Evolutionary conservation across 2,113 vertebrate species (phyloP).

Genomic region (Trachemys scripta): DNA sequence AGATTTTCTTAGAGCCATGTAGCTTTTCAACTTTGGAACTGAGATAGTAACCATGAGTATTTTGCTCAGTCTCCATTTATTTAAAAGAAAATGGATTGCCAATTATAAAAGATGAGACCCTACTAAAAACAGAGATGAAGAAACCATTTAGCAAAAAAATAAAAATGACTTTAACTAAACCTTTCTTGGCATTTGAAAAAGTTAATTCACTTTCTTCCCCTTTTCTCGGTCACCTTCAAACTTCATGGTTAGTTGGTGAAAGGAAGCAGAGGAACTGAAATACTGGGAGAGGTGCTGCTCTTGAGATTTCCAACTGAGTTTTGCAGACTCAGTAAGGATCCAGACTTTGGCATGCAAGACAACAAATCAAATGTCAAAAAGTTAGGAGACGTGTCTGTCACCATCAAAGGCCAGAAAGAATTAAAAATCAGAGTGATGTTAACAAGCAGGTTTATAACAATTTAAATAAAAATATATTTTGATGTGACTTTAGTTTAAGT

Average conservation of each 20-base stretch:
- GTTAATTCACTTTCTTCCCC: not conserved
- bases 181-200: not conserved
- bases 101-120: not conserved
- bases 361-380: not conserved
- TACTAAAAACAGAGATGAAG: not conserved
- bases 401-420: not conserved
- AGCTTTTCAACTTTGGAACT: not conserved
- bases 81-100: not conserved
- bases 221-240: not conserved
- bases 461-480: not conserved
- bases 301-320: rapidly evolving
- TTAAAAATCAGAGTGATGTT: not conserved
- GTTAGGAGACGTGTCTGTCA: not conserved
- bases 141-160: not conserved
- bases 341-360: not conserved
- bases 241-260: not conserved
- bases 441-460: not conserved
- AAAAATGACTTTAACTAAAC: not conserved
- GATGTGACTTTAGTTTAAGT: not conserved
- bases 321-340: not conserved
- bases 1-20: not conserved
- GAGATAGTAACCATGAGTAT: not conserved
- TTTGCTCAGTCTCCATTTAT: not conserved
- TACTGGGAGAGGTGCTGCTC: not conserved
- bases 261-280: not conserved